A percentile compares a stretch with the other conserved stretches of the same genome.
These are phyloP conservation scores for Ericerus pela DNA, from an alignment of 1,140 invertebrate species.

Conservation along the genomic window DNA sequence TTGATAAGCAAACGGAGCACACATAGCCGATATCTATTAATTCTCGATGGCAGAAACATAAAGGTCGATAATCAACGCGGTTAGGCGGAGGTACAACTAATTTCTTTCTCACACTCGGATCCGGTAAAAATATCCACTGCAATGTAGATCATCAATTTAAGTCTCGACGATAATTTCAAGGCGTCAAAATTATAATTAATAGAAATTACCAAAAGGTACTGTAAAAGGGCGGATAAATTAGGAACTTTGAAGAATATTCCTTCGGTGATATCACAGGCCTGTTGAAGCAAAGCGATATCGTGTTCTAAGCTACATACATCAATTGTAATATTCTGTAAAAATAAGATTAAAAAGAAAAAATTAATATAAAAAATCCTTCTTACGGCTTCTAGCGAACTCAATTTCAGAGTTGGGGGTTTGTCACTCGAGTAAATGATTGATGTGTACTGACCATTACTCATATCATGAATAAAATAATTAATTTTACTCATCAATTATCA, in stretches of 20 bases:
- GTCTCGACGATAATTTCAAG: neutral
- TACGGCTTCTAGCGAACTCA: neutral
- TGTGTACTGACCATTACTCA: too few species aligned
- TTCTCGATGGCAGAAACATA: constrained; percentile 95
- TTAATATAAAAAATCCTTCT: neutral
- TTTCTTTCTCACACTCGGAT: constrained; percentile 59
- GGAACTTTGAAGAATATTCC: constrained; percentile 76
- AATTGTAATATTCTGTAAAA: constrained; percentile 61
- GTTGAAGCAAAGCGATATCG: constrained; percentile 77
- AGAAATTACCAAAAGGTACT: constrained; percentile 69
- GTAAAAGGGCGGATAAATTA: constrained; percentile 64
- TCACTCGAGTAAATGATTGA: neutral
- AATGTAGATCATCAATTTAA: constrained; percentile 26
- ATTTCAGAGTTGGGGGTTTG: neutral
- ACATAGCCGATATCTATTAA: constrained; percentile 92
- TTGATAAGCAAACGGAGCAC: constrained; percentile 92
- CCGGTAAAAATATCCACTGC: constrained; percentile 86
- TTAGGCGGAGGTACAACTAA: constrained; percentile 75
- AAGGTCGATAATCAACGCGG: constrained; percentile 87
- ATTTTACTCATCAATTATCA: too few species aligned
- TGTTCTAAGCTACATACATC: constrained; percentile 88
- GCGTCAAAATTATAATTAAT: neutral
- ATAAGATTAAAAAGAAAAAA: constrained; percentile 9
- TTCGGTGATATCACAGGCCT: constrained; percentile 90
- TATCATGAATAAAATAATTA: too few species aligned